Evolutionary conservation across 2,888 invertebrate species (phyloP), one percentile per base, ranked within the genome.

Genomic region (Penaeus monodon): DNA sequence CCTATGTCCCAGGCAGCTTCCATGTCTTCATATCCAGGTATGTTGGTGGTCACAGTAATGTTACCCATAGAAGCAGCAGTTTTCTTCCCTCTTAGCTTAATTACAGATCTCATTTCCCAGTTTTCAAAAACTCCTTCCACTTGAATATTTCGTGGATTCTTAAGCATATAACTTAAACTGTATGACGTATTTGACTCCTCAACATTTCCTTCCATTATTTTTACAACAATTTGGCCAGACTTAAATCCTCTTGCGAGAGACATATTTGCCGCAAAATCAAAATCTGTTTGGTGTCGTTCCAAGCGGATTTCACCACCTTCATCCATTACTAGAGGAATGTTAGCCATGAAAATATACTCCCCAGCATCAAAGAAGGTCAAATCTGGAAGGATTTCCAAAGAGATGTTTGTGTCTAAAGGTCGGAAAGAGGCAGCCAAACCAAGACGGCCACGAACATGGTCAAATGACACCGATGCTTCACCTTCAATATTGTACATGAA

Each of bases 1-100:
- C 66, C 74, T 29, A 88, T 33, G 33, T 84, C 64, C 88, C 88
- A 88, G 3, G 76, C 66, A 12, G 80, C 84, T 10, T 80, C 80
- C 3, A 84, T 27, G 7, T 38, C 68, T 88, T 88, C 81, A 64
- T 84, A 88, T 2, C 76, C 81, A 17, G 33, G 44, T 22, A 88
- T 68, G 44, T 88, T 88, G 33, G 88, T 88, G 20, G 64, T 80
- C 14, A 88, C 20, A 12, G 65, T 57, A 44, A 84, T 29, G 33
- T 14, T 81, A 22, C 84, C 84, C 17, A 81, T 64, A 2, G 64
- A 57, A 20, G n/a, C 76, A 38, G 68, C 38, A 22, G 33, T 44
- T 66, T 49, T 81, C 44, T 76, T 76, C 17, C 68, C 78, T 33
- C 24, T 74, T 6, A 81, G 38, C 33, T 78, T 81, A 3, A 83